Conservation (phyloP, 2,113 vertebrate species). For the Furnarius figulus region DNA sequence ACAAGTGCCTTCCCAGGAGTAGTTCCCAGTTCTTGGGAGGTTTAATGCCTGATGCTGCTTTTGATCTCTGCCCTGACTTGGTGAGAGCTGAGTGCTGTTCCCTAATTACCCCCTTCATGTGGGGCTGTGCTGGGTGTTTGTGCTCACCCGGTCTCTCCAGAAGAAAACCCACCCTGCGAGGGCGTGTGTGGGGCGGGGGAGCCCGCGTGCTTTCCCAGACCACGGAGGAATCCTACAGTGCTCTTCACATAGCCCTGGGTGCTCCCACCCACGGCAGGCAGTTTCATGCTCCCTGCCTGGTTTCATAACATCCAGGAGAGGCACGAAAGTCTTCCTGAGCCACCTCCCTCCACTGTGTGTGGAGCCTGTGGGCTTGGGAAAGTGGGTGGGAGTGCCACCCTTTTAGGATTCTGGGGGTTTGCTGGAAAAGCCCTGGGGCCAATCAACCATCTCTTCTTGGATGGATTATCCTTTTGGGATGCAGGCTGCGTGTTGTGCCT, state of each 20-base stretch:
- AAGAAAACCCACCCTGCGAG: not conserved
- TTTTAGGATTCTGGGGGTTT: not conserved
- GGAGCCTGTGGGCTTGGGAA: not conserved
- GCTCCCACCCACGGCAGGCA: constrained; percentile 51
- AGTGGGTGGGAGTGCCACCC: rapidly evolving
- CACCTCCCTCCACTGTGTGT: not conserved
- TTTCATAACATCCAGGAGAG: constrained; percentile 50
- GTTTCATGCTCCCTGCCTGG: constrained; percentile 23
- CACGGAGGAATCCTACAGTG: not conserved
- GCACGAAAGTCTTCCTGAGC: not conserved
- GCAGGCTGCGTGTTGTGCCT: not conserved
- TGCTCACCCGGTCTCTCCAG: not conserved
- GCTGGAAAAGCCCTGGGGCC: not conserved
- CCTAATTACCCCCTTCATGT: constrained; percentile 37
- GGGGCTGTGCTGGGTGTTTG: not conserved
- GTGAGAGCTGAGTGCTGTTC: not conserved
- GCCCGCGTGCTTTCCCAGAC: constrained; percentile 29
- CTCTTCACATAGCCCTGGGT: constrained; percentile 44
- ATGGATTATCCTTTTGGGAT: not conserved
- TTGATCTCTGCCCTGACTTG: constrained; percentile 38
- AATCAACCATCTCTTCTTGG: rapidly evolving
- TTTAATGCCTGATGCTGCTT: not conserved
- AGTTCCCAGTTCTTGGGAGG: rapidly evolving
- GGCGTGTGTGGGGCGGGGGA: constrained; percentile 26
- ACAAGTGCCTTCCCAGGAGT: not conserved